Percentiles rank a stretch among this genome's conserved stretches.
Evolutionary conservation across 2,113 vertebrate species (phyloP).

Genomic region (Pseudorectes ferrugineus): DNA sequence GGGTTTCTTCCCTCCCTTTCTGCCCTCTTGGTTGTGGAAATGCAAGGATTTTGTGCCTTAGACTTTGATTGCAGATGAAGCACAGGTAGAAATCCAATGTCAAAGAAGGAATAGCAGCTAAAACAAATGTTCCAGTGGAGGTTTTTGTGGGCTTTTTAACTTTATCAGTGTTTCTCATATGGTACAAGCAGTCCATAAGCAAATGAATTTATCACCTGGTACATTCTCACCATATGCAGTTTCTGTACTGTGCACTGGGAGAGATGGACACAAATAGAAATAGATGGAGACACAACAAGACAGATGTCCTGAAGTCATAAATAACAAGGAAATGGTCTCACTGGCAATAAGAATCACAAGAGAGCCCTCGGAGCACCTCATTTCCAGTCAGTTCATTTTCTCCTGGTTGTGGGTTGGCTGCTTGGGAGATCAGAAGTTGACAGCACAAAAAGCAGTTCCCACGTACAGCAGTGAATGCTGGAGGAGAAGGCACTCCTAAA

Average conservation of each 20-base stretch:
- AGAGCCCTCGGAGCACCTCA: slow-evolving; percentile 1
- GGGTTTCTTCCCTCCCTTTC: background rate
- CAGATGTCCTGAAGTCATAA: slow-evolving; percentile 31
- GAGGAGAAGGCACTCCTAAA: slow-evolving; percentile 21
- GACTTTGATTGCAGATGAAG: background rate
- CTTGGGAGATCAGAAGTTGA: background rate
- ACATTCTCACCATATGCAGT: background rate
- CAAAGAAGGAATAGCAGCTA: background rate
- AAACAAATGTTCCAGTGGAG: background rate
- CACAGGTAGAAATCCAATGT: background rate
- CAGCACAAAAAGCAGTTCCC: slow-evolving; percentile 43
- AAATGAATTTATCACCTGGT: slow-evolving; percentile 25
- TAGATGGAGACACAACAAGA: background rate
- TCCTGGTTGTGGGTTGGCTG: slow-evolving; percentile 30
- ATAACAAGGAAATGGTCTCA: slow-evolving; percentile 23
- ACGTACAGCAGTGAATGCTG: background rate
- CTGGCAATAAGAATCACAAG: slow-evolving; percentile 5
- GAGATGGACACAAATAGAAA: slow-evolving; percentile 39
- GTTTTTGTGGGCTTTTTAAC: background rate
- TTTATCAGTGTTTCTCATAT: background rate
- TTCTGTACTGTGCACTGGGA: background rate
- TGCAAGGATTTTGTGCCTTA: background rate
- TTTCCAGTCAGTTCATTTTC: slow-evolving; percentile 34
- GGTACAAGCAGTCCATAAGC: slow-evolving; percentile 1
- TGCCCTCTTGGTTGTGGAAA: background rate